These are phyloP conservation scores for Phalacrocorax pelagicus DNA, from an alignment of 2,113 vertebrate genomes.

Conservation along the genomic window DNA sequence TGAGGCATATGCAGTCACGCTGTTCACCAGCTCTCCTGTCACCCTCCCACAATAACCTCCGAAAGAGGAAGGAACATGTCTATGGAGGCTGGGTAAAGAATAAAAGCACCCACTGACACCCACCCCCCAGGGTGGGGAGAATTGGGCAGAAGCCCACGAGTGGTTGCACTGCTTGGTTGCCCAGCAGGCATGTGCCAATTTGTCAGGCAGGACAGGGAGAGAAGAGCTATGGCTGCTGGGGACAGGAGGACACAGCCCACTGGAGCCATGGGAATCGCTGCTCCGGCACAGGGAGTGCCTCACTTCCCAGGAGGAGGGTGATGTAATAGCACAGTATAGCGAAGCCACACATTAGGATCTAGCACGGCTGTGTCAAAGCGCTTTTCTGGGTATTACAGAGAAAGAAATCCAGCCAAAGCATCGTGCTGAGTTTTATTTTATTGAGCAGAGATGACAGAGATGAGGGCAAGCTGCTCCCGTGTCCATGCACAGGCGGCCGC, in stretches of 20 bases:
- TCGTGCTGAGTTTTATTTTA: slow-evolving; percentile 35
- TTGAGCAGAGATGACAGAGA: slow-evolving; percentile 5
- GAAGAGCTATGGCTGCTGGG: neutral
- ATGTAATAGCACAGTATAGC: neutral
- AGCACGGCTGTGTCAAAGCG: neutral
- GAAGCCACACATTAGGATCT: neutral
- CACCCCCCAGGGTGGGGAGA: neutral
- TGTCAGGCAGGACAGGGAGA: neutral
- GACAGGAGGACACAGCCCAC: neutral
- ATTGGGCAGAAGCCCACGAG: neutral
- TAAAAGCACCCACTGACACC: neutral
- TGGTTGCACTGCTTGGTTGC: neutral
- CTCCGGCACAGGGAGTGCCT: neutral
- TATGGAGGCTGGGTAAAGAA: neutral
- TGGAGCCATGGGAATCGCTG: neutral
- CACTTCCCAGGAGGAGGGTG: neutral
- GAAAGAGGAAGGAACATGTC: neutral
- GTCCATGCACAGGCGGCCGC: rapidly evolving
- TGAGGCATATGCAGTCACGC: slow-evolving; percentile 39
- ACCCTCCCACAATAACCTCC: slow-evolving; percentile 55
- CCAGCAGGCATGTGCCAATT: rapidly evolving
- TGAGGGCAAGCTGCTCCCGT: neutral
- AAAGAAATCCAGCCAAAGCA: slow-evolving; percentile 8
- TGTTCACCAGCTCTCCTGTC: slow-evolving; percentile 48
- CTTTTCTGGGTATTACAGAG: neutral